Conservation (phyloP, 2,113 vertebrate genomes). For the Rafetus swinhoei region DNA sequence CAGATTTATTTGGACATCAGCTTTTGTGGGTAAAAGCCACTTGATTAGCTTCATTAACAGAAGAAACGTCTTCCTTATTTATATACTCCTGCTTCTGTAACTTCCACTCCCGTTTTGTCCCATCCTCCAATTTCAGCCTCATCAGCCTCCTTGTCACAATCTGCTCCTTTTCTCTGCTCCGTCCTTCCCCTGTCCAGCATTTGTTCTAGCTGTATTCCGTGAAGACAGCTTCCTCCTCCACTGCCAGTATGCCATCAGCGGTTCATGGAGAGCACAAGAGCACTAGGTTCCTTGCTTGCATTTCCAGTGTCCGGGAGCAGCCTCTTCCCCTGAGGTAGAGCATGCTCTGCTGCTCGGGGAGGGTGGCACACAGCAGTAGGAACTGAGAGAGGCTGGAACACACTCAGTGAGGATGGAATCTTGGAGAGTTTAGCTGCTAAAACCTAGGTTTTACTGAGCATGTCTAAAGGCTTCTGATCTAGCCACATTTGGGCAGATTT, state of each 20-base stretch:
- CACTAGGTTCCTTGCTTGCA: rapidly evolving
- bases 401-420: conserved; percentile 22
- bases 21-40: too few relatives aligned
- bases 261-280: neutral
- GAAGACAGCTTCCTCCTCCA: neutral
- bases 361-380: neutral
- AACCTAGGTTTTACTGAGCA: conserved; percentile 17
- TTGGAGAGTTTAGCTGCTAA: conserved; percentile 50
- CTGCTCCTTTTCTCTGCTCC: neutral
- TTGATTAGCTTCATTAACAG: too few relatives aligned
- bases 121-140: neutral
- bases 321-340: neutral
- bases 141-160: neutral
- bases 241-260: neutral
- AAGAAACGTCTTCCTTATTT: too few relatives aligned
- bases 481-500: conserved; percentile 52
- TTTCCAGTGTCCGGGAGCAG: neutral
- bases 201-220: neutral
- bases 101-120: neutral
- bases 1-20: too few relatives aligned
- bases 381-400: neutral
- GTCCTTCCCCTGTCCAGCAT: neutral
- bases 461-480: conserved; percentile 60
- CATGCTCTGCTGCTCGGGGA: neutral
- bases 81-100: neutral